Percentiles rank a stretch among this genome's conserved stretches.
Conservation (phyloP, 2,888 invertebrate genomes). For the Eucera pruinosa region DNA sequence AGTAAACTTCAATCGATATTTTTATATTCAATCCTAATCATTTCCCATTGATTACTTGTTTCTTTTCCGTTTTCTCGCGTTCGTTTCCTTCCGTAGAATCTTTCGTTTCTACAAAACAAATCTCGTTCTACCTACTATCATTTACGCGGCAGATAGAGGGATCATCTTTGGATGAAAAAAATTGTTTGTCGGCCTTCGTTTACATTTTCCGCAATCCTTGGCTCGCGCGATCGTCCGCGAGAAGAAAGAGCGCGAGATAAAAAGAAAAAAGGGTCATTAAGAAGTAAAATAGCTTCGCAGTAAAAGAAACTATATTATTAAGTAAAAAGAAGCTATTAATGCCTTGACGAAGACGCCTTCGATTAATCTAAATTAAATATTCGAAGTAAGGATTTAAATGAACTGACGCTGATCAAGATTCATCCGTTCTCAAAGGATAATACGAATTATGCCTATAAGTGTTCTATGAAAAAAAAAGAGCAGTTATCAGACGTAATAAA, state of each 20-base stretch:
- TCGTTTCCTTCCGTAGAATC: no score
- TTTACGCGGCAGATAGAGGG: not conserved
- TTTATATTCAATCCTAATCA: no score
- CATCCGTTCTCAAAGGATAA: not conserved
- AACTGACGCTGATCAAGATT: not conserved
- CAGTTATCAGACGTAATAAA: slow-evolving; percentile 25
- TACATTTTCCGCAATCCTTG: not conserved
- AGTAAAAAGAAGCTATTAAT: no score
- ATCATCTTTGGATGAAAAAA: not conserved
- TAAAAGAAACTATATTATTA: not conserved
- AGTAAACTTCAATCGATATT: no score
- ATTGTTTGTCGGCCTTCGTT: not conserved
- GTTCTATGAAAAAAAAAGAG: not conserved
- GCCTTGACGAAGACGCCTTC: no score
- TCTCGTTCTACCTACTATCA: no score
- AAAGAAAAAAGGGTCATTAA: not conserved
- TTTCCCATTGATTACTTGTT: no score
- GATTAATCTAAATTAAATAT: no score
- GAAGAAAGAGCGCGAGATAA: not conserved
- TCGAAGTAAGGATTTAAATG: no score
- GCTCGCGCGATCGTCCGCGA: not conserved
- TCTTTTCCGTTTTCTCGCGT: no score
- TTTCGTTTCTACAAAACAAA: no score
- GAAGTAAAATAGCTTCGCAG: not conserved
- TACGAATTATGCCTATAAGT: no score